Evolutionary conservation across 2,113 vertebrate genomes (phyloP), one percentile per base, ranked within the genome.

Genomic region (Dicaeum eximium): DNA sequence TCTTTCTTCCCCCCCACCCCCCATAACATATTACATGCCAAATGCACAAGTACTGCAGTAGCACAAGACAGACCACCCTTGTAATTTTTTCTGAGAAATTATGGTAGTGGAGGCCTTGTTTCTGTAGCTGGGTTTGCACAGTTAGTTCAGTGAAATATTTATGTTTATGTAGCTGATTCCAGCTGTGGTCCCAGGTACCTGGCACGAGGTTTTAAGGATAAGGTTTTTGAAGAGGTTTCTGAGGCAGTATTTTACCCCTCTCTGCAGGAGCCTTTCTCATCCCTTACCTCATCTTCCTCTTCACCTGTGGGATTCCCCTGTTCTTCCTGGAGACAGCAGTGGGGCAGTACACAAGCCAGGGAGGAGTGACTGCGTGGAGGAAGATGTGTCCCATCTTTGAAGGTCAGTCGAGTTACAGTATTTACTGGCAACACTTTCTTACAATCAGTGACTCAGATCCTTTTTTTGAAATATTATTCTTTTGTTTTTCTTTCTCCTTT

Each of bases 381-480:
- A 99, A 99, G 97, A 99, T 99, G 83, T 99, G 99, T 47, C 99
- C 99, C 80, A 98, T 99, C 96, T 98, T 99, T 70, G 97, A 99
- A 98, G 99, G 99, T 99, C 65, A 91, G 97, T 93, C 47, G 61
- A 74, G 3, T 65, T 73, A 70, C 7, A 3, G n/a, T 27, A 84
- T 80, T 57, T 73, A 15, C 82, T 90, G 62, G 64, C 79, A 80
- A 21, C 27, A 6, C 30, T 47, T 86, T 69, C 45, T 80, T 42
- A 54, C 17, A 28, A 11, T 23, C 33, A 77, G 24, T 37, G 62
- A 47, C 56, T 83, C 58, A 58, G n/a, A 69, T 42, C 4, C 35
- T 28, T 75, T 71, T 53, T 24, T 28, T 2, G 5, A 80, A 75
- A n/a, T 22, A 12, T 20, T 69, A 5, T 28, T 60, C 38, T 22